These are phyloP conservation scores for Meteorus cinctellus DNA, from an alignment of 2,888 invertebrate genomes.

Conservation along the genomic window DNA sequence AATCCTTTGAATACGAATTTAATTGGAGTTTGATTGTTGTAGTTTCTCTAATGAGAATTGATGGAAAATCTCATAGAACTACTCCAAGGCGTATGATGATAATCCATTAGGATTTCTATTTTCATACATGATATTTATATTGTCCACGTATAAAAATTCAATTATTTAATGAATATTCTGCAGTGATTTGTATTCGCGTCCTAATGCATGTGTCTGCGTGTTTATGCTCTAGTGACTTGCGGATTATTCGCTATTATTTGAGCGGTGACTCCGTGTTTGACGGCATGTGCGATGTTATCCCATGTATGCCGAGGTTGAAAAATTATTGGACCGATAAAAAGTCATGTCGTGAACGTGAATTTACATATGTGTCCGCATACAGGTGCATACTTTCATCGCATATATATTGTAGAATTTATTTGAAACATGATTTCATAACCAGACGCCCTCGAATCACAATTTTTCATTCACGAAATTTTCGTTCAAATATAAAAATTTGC, in stretches of 20 bases:
- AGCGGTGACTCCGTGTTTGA: constrained; percentile 7
- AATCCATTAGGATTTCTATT: neutral
- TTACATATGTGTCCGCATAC: constrained; percentile 10
- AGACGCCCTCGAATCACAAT: neutral
- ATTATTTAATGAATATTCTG: neutral
- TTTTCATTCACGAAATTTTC: constrained; percentile 19
- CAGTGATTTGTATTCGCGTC: neutral
- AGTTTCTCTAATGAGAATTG: too few relatives aligned
- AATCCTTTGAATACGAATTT: neutral
- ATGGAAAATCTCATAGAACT: neutral
- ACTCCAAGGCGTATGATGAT: neutral
- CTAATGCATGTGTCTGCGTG: neutral
- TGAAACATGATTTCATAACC: constrained; percentile 9
- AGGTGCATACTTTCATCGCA: neutral
- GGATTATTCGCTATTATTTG: constrained; percentile 13
- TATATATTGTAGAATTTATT: constrained; percentile 43
- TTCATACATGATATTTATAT: neutral
- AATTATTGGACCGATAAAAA: constrained; percentile 25
- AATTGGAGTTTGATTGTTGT: neutral
- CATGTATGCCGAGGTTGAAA: constrained; percentile 6
- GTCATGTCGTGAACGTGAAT: constrained; percentile 16
- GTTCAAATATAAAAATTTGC: constrained; percentile 20
- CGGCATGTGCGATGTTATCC: constrained; percentile 2
- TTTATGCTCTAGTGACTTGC: constrained; percentile 3
- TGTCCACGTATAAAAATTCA: neutral